Evolutionary conservation across 2,797 vertebrate species (phyloP), one percentile per base, ranked within the genome.

Genomic region (Anguilla anguilla): DNA sequence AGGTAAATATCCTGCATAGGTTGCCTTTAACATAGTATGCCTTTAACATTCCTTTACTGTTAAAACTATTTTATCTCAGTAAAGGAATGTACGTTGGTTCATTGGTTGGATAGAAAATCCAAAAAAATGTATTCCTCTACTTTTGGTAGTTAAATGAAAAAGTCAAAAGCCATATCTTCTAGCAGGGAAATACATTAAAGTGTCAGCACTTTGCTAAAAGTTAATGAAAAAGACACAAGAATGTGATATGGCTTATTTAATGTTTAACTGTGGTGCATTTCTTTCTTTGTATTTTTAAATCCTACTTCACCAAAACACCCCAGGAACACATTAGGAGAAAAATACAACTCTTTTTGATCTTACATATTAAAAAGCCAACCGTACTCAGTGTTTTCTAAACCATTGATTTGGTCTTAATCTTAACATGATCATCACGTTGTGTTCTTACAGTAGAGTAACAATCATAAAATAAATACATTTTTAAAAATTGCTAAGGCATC

Each of bases 101-200:
- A 69, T 22, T 74, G 22, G 64, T 28, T 28, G 22, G 67, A 72
- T 72, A 1, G 7, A n/a, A 72, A 22, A 28, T 31, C 5, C 28
- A 19, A 77, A 15, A 81, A 81, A 22, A 49, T 22, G 19, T 11
- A 22, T 81, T 25, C 7, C 15, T 49, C 2, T 22, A 81, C 7
- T 81, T 81, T 49, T 46, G 4, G 6, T 81, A 25, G 31, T 87
- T 39, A 87, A 84, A 87, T 72, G 31, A 84, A 87, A 84, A 57
- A 0, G 13, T 77, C 57, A 46, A 57, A 39, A 86, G 74, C 53
- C 49, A n/a, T 82, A 86, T 61, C 82, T 72, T 51, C 46, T n/a
- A 39, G 61, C 51, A 84, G 83, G 82, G 28, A 25, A 74, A 55
- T 64, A 49, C 82, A 87, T 87, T 84, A 87, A 84, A 61, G 61